Evolutionary conservation across 2,113 vertebrate genomes (phyloP), one percentile per base, ranked within the genome.

Genomic region (Leptosomus discolor): DNA sequence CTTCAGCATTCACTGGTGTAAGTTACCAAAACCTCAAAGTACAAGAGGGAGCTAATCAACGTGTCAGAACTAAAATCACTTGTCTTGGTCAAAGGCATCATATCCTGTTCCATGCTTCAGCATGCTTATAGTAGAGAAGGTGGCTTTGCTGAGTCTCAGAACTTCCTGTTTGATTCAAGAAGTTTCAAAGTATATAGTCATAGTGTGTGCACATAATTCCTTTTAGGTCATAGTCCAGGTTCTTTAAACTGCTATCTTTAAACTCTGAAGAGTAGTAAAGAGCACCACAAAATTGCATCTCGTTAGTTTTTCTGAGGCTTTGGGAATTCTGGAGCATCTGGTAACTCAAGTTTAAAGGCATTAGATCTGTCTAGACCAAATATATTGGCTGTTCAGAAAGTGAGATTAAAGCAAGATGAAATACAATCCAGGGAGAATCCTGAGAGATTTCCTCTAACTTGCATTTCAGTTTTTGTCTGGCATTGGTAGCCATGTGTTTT

Each of bases 51-150:
- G 69, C 26, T 69, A 36, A 81, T 74, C 84, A 24, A 19, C 12
- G 15, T 89, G 79, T 74, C 88, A 50, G 74, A 69, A 87, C 90
- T 63, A 65, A 97, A 96, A 97, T 90, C 74, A 76, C 43, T 90
- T 94, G 60, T 71, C 68, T 89, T 91, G 88, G 76, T 83, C 94
- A 76, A 88, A 70, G 91, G 74, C 84, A 86, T 82, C 53, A 92
- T 34, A 45, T 29, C 11, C 60, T 6, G 5, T 81, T 67, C 76
- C 90, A 89, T 8, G 17, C 74, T 54, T 68, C 43, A 41, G 67
- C 36, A 26, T 79, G 60, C 75, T 75, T 56, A 32, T 17, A 24
- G 46, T 50, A 73, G 68, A 74, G 83, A 77, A 90, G 70, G 57
- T 57, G 82, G 45, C 56, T 83, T 69, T 63, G 73, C 76, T 65